phyloP scores from a whole-genome alignment of 1,140 invertebrate genomes.

The Apis laboriosa region DNA sequence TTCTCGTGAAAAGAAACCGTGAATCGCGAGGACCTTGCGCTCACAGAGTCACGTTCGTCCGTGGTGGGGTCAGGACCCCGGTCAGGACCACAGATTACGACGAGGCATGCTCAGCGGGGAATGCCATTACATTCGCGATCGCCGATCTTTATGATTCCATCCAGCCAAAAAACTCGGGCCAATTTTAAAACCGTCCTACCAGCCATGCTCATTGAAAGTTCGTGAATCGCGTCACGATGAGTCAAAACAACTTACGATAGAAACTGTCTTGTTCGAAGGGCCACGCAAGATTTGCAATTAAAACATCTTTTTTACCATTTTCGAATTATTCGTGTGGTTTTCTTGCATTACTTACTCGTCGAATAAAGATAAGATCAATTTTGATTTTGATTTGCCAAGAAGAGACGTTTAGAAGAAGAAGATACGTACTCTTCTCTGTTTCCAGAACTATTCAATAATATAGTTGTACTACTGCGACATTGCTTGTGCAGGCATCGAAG shows the following conservation, averaged over 20 bases:
- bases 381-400: too few species aligned
- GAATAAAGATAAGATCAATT: too few species aligned
- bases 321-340: too few species aligned
- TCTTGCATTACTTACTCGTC: too few species aligned
- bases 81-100: slow-evolving; percentile 65
- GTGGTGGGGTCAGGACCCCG: slow-evolving; percentile 57
- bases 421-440: too few species aligned
- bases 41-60: slow-evolving; percentile 62
- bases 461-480: slow-evolving; percentile 5
- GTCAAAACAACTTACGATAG: background rate
- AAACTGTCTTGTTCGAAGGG: background rate
- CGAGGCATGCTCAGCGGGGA: slow-evolving; percentile 65
- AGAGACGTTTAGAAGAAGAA: too few species aligned
- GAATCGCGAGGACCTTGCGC: slow-evolving; percentile 59
- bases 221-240: slow-evolving; percentile 19
- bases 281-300: background rate
- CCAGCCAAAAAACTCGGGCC: slow-evolving; percentile 58
- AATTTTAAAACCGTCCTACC: slow-evolving; percentile 56
- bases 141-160: slow-evolving; percentile 70
- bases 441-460: too few species aligned
- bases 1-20: slow-evolving; percentile 48
- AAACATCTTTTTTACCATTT: background rate
- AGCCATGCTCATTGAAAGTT: slow-evolving; percentile 35
- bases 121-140: slow-evolving; percentile 68
- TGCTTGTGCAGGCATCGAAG: background rate